Base-by-base conservation (phyloP, 2,888 invertebrate species). In the Margaritifera margaritifera region DNA sequence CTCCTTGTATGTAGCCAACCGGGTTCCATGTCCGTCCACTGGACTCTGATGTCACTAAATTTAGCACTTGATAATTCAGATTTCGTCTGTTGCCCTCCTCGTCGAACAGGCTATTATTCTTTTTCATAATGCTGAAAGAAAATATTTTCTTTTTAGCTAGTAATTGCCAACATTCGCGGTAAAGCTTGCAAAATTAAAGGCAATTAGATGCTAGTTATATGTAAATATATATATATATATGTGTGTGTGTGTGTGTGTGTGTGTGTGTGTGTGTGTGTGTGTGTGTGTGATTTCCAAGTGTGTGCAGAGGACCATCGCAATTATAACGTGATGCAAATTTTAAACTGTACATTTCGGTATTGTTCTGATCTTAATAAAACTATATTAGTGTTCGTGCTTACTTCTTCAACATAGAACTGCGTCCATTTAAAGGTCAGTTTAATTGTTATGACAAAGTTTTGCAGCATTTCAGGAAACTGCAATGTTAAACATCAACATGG, bases 1-100 rank as follows among this genome's bases (percentile, higher is more conserved):
- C 73, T 50, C 73, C 80, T 22, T 71, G 62, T 59, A 84, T 79
- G 65, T 75, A 78, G 8, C 87, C 87, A 3, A 87, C 80, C 11
- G 65, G 69, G n/a, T 75, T 76, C 87, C 87, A 87, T 1, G 11
- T 64, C 8, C 27, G 51, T 27, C 63, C 68, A 6, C 24, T 18
- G 15, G 54, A 6, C 31, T n/a, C 42, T 6, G 25, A 42, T n/a
- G 68, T 42, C 11, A 79, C 72, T 19, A 75, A 72, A 67, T 83
- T 83, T 8, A 82, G 70, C 24, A 85, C 72, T 58, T 77, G 79
- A 72, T 75, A 85, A 52, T 79, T 66, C 19, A 69, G 64, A 54
- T 72, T 68, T 19, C 24, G 59, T 1, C 78, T 69, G 8, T 53
- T 51, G 57, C 72, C 71, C 3, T 67, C 59, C 0, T 55, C 22